Conservation (phyloP, 1,140 invertebrate species). For the Zaprionus taronus region DNA sequence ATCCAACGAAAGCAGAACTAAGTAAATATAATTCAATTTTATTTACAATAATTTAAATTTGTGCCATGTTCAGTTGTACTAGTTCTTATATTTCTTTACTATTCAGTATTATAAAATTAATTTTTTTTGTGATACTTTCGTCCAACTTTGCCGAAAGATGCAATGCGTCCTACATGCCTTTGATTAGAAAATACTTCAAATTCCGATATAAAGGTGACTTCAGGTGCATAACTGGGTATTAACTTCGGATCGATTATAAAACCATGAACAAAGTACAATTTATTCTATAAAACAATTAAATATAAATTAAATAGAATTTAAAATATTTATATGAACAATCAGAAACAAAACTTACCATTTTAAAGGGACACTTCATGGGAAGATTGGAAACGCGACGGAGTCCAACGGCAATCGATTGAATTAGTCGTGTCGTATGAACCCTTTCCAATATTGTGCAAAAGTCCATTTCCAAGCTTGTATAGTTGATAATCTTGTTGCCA, state of each 20-base stretch:
- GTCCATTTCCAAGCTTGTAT: not conserved
- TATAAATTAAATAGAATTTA: not conserved
- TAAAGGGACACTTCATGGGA: constrained; percentile 10
- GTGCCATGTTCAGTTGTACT: not conserved
- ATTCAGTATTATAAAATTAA: not conserved
- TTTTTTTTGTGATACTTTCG: not conserved
- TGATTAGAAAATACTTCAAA: not conserved
- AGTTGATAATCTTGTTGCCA: not conserved
- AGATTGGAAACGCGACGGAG: constrained; percentile 1
- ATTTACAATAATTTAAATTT: not conserved
- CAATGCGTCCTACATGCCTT: not conserved
- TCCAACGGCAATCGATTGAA: not conserved
- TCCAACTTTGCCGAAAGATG: not conserved
- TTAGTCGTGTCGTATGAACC: not conserved
- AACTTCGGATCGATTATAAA: not conserved
- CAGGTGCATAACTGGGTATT: constrained; percentile 9
- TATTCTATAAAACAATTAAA: not conserved
- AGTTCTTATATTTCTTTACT: too few relatives aligned
- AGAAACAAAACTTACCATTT: not conserved
- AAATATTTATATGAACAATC: not conserved
- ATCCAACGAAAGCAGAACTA: too few relatives aligned
- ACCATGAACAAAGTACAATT: not conserved
- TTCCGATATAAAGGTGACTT: not conserved
- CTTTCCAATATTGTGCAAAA: not conserved
- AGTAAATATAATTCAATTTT: not conserved